Conservation (phyloP, 2,113 vertebrate species). For the Propithecus coquereli region DNA sequence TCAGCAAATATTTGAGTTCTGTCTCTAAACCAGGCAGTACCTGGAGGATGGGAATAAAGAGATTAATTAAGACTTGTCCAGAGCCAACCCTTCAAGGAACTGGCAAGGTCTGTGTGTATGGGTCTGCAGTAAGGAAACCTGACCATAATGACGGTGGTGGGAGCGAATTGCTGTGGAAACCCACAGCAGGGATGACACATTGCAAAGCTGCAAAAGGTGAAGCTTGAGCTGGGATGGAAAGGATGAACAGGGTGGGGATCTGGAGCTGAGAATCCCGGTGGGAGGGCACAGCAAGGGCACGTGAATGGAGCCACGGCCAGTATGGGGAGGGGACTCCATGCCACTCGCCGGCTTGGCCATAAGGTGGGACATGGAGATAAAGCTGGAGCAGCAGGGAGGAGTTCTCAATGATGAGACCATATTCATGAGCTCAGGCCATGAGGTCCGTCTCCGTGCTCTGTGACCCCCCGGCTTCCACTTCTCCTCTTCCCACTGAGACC, state of each 20-base stretch:
- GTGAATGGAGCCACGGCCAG: no score
- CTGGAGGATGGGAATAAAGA: conserved; percentile 23
- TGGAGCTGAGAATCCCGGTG: background rate
- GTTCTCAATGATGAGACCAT: background rate
- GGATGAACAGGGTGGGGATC: accelerated
- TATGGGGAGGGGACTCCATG: accelerated
- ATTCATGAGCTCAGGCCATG: background rate
- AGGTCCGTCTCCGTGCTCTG: accelerated
- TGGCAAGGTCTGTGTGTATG: background rate
- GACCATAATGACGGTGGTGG: background rate
- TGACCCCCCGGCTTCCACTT: background rate
- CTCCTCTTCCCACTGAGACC: background rate
- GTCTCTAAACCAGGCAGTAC: conserved; percentile 17
- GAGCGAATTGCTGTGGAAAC: background rate
- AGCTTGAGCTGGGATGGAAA: background rate
- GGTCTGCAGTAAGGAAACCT: background rate
- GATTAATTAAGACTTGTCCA: conserved; percentile 36
- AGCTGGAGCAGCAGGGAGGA: no score
- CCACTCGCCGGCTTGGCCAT: background rate
- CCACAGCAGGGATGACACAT: background rate
- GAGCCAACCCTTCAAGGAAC: background rate
- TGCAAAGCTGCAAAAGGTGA: background rate
- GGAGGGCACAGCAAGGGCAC: background rate
- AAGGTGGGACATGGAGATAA: background rate
- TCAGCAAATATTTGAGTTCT: conserved; percentile 57